These are phyloP conservation scores for Frankliniella intonsa DNA, from an alignment of 2,888 invertebrate species.

Conservation along the genomic window DNA sequence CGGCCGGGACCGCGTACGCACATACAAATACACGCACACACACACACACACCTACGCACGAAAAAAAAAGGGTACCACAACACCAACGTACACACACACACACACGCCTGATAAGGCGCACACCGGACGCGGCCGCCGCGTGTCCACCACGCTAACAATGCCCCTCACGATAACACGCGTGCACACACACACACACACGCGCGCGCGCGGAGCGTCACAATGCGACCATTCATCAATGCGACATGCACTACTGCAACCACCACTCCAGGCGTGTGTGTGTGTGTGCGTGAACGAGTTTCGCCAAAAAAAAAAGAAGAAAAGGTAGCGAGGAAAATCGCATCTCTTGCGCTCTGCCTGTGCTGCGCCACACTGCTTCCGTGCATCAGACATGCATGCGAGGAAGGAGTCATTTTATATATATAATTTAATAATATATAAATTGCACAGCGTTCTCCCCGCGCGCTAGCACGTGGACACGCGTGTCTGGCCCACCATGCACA, in stretches of 20 bases:
- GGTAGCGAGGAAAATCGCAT: no score
- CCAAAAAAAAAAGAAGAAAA: no score
- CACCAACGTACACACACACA: neutral
- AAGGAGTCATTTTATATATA: no score
- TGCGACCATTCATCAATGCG: neutral
- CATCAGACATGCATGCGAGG: no score
- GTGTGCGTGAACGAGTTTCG: neutral
- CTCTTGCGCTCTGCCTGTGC: no score
- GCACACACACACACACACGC: neutral
- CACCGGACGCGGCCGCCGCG: constrained; percentile 4
- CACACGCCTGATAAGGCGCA: neutral
- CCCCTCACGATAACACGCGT: neutral
- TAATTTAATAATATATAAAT: no score
- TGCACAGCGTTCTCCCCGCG: no score
- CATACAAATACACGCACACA: neutral
- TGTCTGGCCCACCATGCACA: neutral
- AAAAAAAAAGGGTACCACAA: neutral
- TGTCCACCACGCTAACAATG: neutral
- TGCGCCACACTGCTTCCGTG: no score
- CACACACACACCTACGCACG: neutral
- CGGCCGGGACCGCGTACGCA: neutral
- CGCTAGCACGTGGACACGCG: no score
- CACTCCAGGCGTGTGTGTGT: neutral
- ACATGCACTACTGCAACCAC: neutral
- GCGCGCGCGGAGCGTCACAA: neutral